Evolutionary conservation across 2,888 invertebrate species (phyloP).

Genomic region (Caenorhabditis virilis): DNA sequence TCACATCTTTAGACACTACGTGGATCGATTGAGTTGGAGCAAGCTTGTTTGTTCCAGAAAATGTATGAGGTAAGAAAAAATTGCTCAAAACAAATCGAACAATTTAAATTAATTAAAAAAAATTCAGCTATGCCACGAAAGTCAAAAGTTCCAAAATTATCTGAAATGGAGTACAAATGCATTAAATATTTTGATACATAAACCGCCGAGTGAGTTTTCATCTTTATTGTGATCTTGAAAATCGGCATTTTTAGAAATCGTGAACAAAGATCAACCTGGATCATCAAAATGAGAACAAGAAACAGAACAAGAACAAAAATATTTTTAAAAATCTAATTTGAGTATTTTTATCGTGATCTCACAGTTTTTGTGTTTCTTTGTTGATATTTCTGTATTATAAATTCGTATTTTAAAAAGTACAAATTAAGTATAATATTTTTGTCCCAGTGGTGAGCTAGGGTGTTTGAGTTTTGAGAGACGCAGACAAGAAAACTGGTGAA

Average conservation of each 20-base stretch:
- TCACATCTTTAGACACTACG: conserved; percentile 39
- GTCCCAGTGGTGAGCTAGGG: no score
- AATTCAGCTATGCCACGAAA: conserved; percentile 40
- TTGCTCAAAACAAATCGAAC: no score
- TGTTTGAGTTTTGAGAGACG: no score
- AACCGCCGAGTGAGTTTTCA: conserved; percentile 8
- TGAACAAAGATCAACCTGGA: no score
- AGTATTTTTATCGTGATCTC: neutral
- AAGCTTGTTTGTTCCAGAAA: conserved; percentile 41
- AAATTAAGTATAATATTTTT: no score
- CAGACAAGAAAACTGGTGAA: no score
- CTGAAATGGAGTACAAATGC: conserved; percentile 6
- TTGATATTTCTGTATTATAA: neutral
- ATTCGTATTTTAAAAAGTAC: no score
- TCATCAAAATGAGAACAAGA: no score
- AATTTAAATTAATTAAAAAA: no score
- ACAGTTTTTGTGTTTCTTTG: neutral
- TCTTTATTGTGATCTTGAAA: neutral
- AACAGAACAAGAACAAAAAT: no score
- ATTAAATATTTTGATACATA: conserved; percentile 12
- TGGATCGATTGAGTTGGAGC: conserved; percentile 52
- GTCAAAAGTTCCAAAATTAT: conserved; percentile 6
- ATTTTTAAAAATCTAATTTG: neutral
- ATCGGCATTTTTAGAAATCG: no score
- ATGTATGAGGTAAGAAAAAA: no score